Conservation (phyloP, 2,113 vertebrate genomes). For the Zosterops hypoxanthus region DNA sequence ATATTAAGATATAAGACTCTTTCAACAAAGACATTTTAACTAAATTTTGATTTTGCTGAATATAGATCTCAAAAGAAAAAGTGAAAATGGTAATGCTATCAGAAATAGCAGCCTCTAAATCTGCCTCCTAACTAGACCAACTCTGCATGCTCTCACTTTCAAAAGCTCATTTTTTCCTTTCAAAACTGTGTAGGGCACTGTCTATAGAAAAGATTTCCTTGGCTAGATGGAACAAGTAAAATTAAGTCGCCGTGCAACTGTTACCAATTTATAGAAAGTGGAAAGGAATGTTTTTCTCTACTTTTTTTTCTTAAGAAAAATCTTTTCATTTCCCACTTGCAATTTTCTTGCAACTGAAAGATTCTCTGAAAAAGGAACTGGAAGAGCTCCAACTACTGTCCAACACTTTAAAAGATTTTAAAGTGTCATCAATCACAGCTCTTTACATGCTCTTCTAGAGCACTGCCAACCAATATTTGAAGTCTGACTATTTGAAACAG, state of each 20-base stretch:
- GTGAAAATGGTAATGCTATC: not conserved
- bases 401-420: slow-evolving; percentile 26
- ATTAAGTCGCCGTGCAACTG: not conserved
- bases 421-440: slow-evolving; percentile 19
- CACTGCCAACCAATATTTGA: not conserved
- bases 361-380: slow-evolving; percentile 25
- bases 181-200: not conserved
- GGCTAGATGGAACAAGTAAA: not conserved
- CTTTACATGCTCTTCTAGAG: not conserved
- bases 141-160: not conserved
- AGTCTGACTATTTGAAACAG: not conserved
- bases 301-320: not conserved
- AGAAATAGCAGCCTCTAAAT: not conserved
- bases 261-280: not conserved
- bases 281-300: not conserved
- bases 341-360: not conserved
- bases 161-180: slow-evolving; percentile 7
- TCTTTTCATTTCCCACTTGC: not conserved
- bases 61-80: not conserved
- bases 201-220: not conserved
- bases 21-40: not conserved
- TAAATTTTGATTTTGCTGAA: not conserved
- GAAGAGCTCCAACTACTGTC: slow-evolving; percentile 31
- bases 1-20: not conserved
- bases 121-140: not conserved